Evolutionary conservation across 1,140 invertebrate species (phyloP).

Genomic region (Drosophila subobscura): DNA sequence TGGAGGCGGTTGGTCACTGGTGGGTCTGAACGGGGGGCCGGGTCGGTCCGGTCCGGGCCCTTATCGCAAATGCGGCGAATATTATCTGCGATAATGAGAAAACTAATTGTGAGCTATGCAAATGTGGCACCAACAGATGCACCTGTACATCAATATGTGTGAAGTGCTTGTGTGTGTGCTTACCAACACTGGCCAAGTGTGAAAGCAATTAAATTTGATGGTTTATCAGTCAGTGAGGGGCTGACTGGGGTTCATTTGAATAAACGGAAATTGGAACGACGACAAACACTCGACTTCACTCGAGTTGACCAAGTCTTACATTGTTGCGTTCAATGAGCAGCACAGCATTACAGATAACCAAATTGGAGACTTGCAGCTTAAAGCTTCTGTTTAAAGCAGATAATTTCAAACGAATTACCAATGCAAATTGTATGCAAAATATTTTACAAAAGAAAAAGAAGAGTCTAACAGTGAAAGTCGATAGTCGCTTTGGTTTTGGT

Average conservation of each 20-base stretch:
- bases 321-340: too few relatives aligned
- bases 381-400: too few relatives aligned
- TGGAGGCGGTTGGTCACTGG: conserved; percentile 31
- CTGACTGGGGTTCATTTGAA: conserved; percentile 55
- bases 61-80: conserved; percentile 77
- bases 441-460: conserved; percentile 14
- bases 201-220: conserved; percentile 75
- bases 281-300: conserved; percentile 22
- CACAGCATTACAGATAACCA: too few relatives aligned
- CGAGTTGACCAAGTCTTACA: too few relatives aligned
- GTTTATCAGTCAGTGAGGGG: conserved; percentile 40
- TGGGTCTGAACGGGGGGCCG: conserved; percentile 29
- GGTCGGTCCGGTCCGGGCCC: background rate
- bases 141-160: conserved; percentile 11
- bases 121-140: conserved; percentile 55
- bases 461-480: background rate
- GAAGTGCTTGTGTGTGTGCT: conserved; percentile 25
- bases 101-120: conserved; percentile 79
- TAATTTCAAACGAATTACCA: conserved; percentile 3
- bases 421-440: too few relatives aligned
- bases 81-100: conserved; percentile 79
- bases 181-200: conserved; percentile 53
- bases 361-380: too few relatives aligned
- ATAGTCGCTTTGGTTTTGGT: background rate
- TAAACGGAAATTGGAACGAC: conserved; percentile 69